Conservation (phyloP, 2,888 invertebrate genomes). For the Drosophila limbata region DNA sequence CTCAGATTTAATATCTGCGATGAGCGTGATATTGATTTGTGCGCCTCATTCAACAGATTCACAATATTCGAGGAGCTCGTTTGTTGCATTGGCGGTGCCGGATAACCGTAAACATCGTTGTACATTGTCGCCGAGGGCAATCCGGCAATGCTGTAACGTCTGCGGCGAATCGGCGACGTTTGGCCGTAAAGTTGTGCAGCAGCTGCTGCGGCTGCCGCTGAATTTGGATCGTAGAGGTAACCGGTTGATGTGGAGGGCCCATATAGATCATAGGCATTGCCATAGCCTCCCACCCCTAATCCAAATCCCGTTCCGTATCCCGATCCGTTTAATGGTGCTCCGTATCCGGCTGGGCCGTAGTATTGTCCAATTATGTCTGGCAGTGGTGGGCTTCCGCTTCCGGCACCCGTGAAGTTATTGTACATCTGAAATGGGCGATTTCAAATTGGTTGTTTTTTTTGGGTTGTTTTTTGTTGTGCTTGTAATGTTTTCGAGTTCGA, state of each 20-base stretch:
- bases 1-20: conserved; percentile 84
- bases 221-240: conserved; percentile 77
- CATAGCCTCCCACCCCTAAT: conserved; percentile 49
- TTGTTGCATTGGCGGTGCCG: conserved; percentile 77
- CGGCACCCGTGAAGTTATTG: conserved; percentile 83
- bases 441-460: conserved; percentile 75
- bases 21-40: conserved; percentile 85
- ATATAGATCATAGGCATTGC: conserved; percentile 78
- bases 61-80: conserved; percentile 84
- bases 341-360: conserved; percentile 67
- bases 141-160: conserved; percentile 85
- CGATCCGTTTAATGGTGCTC: conserved; percentile 32
- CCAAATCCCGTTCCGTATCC: conserved; percentile 18
- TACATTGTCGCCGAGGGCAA: conserved; percentile 85
- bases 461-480: conserved; percentile 51
- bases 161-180: conserved; percentile 83
- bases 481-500: conserved; percentile 40
- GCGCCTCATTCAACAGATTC: conserved; percentile 85
- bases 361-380: conserved; percentile 85
- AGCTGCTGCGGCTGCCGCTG: conserved; percentile 69
- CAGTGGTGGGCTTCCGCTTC: conserved; percentile 84
- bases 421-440: conserved; percentile 86
- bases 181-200: conserved; percentile 67
- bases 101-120: conserved; percentile 84
- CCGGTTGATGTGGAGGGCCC: conserved; percentile 78